Evolutionary conservation across 2,797 vertebrate species (phyloP).

Genomic region (Austrolebias charrua): DNA sequence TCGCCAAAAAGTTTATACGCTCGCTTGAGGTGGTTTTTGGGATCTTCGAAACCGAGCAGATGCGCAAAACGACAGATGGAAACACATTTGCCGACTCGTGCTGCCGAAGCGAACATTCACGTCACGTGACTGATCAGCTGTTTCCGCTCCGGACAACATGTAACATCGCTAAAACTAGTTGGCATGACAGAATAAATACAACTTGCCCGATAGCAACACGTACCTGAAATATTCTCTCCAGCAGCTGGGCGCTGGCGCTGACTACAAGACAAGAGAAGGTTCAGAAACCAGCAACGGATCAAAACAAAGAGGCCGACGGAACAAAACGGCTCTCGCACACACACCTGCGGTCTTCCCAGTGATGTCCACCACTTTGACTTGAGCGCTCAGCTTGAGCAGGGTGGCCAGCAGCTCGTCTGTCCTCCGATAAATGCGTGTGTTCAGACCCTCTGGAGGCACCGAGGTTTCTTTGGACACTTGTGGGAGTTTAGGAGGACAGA

Average conservation of each 20-base stretch:
- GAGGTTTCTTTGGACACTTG: slow-evolving; percentile 66
- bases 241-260: slow-evolving; percentile 82
- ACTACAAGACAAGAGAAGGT: slow-evolving; percentile 39
- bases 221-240: too few relatives aligned
- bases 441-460: slow-evolving; percentile 68
- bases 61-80: too few relatives aligned
- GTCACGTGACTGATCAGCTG: too few relatives aligned
- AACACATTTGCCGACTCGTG: too few relatives aligned
- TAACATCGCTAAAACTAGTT: too few relatives aligned
- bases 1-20: too few relatives aligned
- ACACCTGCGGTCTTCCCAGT: slow-evolving; percentile 83
- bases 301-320: not conserved
- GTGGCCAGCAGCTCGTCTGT: slow-evolving; percentile 86
- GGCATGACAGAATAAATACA: too few relatives aligned
- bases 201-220: too few relatives aligned
- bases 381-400: slow-evolving; percentile 85
- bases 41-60: too few relatives aligned
- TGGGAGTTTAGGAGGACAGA: slow-evolving; percentile 82
- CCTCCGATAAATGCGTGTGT: slow-evolving; percentile 83
- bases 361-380: slow-evolving; percentile 86
- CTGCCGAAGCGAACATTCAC: too few relatives aligned
- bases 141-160: too few relatives aligned
- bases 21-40: too few relatives aligned
- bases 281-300: not conserved
- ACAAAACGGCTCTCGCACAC: slow-evolving; percentile 44